Conservation (phyloP, 2,113 vertebrate species). For the Girardinichthys multiradiatus region DNA sequence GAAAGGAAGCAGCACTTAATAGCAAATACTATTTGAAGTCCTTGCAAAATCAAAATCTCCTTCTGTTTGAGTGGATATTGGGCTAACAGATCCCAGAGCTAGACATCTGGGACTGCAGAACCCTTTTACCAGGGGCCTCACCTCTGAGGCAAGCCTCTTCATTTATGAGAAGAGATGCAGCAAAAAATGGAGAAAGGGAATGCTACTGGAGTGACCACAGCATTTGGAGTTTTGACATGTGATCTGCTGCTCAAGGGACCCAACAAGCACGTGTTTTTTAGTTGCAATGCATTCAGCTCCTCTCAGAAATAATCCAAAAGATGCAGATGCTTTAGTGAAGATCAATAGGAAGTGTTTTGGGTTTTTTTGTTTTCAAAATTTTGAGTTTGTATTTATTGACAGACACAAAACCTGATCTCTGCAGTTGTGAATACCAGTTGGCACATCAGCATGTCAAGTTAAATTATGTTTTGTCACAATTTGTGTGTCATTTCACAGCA, state of each 20-base stretch:
- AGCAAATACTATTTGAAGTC: slow-evolving; percentile 8
- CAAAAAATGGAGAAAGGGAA: slow-evolving; percentile 47
- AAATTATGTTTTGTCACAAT: not conserved
- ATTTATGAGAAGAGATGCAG: slow-evolving; percentile 65
- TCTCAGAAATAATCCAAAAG: slow-evolving; percentile 42
- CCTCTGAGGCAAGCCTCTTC: slow-evolving; percentile 51
- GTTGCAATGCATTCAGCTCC: slow-evolving; percentile 29
- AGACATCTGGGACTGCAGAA: slow-evolving; percentile 61
- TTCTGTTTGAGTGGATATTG: slow-evolving; percentile 36
- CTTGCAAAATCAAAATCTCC: slow-evolving; percentile 24
- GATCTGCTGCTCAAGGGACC: slow-evolving; percentile 66
- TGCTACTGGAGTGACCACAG: slow-evolving; percentile 60
- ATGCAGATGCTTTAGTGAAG: slow-evolving; percentile 43
- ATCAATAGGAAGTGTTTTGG: slow-evolving; percentile 15
- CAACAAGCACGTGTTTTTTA: slow-evolving; percentile 62
- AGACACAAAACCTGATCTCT: slow-evolving; percentile 10
- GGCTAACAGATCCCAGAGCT: slow-evolving; percentile 36
- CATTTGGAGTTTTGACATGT: slow-evolving; percentile 72
- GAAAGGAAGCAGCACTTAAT: not conserved
- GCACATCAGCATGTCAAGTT: not conserved
- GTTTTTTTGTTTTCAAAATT: slow-evolving; percentile 13
- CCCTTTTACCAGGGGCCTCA: slow-evolving; percentile 32
- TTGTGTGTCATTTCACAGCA: not conserved
- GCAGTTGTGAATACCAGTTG: slow-evolving; percentile 9
- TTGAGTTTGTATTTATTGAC: slow-evolving; percentile 39